A percentile compares a stretch with the other conserved stretches of the same genome.
These are phyloP conservation scores for Caradrina clavipalpis DNA, from an alignment of 2,888 invertebrate species.

Conservation along the genomic window DNA sequence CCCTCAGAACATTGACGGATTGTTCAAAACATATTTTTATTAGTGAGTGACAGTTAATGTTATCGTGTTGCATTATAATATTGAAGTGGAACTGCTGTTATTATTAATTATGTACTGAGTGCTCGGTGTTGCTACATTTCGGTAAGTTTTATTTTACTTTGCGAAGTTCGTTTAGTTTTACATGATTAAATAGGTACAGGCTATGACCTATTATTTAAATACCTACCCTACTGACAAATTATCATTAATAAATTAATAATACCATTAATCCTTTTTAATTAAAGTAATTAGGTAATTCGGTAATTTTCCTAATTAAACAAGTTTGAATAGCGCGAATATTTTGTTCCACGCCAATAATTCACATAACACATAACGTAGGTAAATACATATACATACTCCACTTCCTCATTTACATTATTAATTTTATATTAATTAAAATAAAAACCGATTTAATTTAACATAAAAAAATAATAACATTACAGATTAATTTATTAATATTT, in stretches of 20 bases:
- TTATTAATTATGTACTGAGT: constrained; percentile 45
- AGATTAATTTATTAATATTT: constrained; percentile 13
- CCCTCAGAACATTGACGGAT: constrained; percentile 52
- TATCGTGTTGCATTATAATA: constrained; percentile 58
- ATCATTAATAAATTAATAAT: too few species aligned
- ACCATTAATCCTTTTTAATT: neutral
- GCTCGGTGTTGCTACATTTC: constrained; percentile 42
- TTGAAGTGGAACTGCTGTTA: constrained; percentile 60
- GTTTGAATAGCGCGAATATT: constrained; percentile 14
- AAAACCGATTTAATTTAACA: neutral
- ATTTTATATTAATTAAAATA: constrained; percentile 25
- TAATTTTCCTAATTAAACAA: neutral
- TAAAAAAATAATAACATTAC: neutral
- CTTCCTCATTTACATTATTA: constrained; percentile 37
- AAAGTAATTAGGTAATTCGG: neutral
- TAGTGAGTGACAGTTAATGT: constrained; percentile 63
- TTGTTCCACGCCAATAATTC: constrained; percentile 29
- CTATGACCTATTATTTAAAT: neutral
- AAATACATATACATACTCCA: neutral
- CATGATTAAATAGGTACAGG: neutral
- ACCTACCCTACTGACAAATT: neutral
- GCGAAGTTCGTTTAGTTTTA: neutral
- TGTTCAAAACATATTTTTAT: constrained; percentile 30
- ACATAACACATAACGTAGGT: constrained; percentile 5
- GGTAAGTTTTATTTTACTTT: constrained; percentile 53